phyloP scores from a whole-genome alignment of 2,888 invertebrate genomes.

The Cheilosia variabilis region DNA sequence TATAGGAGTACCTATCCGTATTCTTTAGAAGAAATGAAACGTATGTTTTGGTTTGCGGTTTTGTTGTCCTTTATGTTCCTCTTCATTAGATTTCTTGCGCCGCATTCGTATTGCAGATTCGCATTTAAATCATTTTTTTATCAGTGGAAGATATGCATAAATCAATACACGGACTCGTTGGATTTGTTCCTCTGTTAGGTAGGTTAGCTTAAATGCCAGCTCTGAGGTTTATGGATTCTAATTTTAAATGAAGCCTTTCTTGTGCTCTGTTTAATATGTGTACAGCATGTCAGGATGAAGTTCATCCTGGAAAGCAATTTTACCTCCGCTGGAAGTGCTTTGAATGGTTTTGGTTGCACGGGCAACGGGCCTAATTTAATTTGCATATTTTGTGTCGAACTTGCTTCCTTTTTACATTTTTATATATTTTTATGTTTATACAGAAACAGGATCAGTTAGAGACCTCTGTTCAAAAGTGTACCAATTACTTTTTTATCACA shows the following conservation, averaged over 20 bases:
- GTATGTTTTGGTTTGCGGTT: slow-evolving; percentile 55
- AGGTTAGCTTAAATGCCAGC: no score
- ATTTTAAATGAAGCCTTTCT: slow-evolving; percentile 35
- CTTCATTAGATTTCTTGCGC: neutral
- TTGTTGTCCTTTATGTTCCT: slow-evolving; percentile 20
- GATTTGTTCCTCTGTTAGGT: neutral
- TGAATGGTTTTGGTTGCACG: neutral
- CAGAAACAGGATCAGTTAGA: neutral
- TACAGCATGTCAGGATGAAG: neutral
- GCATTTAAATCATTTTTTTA: neutral
- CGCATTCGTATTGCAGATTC: slow-evolving; percentile 1
- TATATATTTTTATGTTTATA: no score
- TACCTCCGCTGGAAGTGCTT: neutral
- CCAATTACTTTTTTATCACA: neutral
- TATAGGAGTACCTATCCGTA: slow-evolving; percentile 39
- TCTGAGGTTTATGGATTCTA: neutral
- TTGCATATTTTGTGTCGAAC: slow-evolving; percentile 3
- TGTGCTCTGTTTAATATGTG: neutral
- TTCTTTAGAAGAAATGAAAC: slow-evolving; percentile 22
- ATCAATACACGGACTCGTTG: slow-evolving; percentile 31
- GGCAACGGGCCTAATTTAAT: neutral
- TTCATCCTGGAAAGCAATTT: neutral
- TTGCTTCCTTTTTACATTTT: neutral
- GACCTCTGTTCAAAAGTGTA: neutral
- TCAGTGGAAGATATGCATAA: neutral